phyloP scores from a whole-genome alignment of 92 coral and sea anemone species.

The Porites evermanni region DNA sequence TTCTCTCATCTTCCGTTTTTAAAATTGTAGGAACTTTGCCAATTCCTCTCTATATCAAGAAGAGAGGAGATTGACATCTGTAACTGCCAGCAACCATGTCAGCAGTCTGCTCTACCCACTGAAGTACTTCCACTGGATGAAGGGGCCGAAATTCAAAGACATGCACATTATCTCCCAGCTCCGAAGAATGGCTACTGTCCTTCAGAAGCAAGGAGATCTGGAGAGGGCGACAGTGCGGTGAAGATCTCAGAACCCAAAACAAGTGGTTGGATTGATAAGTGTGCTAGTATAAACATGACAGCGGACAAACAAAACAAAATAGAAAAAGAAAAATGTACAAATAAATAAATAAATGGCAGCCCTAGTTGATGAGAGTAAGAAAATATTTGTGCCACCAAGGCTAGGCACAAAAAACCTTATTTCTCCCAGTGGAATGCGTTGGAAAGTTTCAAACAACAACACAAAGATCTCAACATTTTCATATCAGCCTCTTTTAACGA shows the following conservation, averaged over 20 bases:
- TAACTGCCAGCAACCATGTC: not conserved
- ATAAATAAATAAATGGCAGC: not conserved
- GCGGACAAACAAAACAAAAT: not conserved
- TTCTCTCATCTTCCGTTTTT: no score
- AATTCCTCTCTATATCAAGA: not conserved
- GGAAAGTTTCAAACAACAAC: no score
- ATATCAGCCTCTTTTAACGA: not conserved
- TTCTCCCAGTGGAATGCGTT: no score
- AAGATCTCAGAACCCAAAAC: not conserved
- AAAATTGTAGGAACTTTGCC: no score
- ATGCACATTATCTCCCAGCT: not conserved
- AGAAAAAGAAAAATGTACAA: not conserved
- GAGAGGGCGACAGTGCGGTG: not conserved
- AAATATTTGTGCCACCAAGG: no score
- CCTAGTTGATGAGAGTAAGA: no score
- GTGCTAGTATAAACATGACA: not conserved
- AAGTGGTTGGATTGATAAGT: constrained; percentile 1
- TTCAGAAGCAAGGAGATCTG: constrained; percentile 1
- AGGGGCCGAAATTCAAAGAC: not conserved
- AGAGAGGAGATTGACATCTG: not conserved
- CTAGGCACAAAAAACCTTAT: not conserved
- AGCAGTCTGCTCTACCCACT: not conserved
- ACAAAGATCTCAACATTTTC: not conserved
- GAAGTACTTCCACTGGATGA: not conserved
- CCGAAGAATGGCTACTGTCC: not conserved